Evolutionary conservation across 2,888 invertebrate genomes (phyloP).

Genomic region (Phragmatobia fuliginosa): DNA sequence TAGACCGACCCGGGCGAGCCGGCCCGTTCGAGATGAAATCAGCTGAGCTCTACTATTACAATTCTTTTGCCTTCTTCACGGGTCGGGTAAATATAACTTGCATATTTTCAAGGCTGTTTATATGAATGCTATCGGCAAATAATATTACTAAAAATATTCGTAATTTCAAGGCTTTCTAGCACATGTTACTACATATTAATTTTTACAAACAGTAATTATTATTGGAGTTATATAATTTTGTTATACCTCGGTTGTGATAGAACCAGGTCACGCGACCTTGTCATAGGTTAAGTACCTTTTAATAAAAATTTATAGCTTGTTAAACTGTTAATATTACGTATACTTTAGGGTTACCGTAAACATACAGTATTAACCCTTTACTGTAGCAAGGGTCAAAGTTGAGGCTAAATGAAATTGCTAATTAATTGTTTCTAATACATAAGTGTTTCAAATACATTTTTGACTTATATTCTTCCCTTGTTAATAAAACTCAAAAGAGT

Average conservation of each 20-base stretch:
- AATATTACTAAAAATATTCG: neutral
- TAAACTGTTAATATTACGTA: slow-evolving; percentile 17
- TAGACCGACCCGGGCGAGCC: too few species aligned
- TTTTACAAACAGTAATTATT: slow-evolving; percentile 21
- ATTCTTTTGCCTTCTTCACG: too few species aligned
- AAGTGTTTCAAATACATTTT: neutral
- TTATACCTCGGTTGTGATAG: slow-evolving; percentile 30
- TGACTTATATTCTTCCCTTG: neutral
- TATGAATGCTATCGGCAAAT: neutral
- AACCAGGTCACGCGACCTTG: slow-evolving; percentile 39
- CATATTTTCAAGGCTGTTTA: neutral
- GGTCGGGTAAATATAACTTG: neutral
- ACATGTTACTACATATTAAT: slow-evolving; percentile 26
- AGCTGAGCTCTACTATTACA: too few species aligned
- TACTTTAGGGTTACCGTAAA: slow-evolving; percentile 20
- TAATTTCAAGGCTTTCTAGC: slow-evolving; percentile 17
- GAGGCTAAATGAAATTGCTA: neutral
- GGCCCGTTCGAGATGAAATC: too few species aligned
- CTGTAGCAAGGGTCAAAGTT: neutral
- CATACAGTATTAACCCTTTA: slow-evolving; percentile 6
- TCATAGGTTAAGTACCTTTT: slow-evolving; percentile 23
- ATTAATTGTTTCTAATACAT: neutral
- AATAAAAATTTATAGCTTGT: slow-evolving; percentile 26
- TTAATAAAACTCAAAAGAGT: neutral
- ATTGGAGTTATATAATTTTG: slow-evolving; percentile 17